Base-by-base conservation (phyloP, 2,888 invertebrate genomes). In the Ischnus inquisitorius region DNA sequence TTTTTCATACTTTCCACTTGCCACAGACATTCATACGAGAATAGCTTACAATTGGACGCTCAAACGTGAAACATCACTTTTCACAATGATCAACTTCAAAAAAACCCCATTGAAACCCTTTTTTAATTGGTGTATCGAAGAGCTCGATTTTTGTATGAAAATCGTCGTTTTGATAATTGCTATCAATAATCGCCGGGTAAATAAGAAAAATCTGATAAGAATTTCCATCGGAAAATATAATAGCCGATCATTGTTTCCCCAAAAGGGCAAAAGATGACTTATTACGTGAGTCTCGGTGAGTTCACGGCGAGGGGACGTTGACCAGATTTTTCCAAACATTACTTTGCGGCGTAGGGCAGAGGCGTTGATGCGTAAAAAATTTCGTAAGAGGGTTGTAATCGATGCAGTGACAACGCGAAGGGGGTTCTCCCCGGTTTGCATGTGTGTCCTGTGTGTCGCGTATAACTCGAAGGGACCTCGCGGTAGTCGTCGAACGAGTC, bases 361-460 rank as follows among this genome's bases (percentile, higher is more conserved):
- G 89, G 92, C 90, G 91, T 89, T 88, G 92, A 92, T 87, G 92
- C 91, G 92, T 92, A 83, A 84, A 83, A 90, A 91, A 90, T 87
- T 87, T 83, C 86, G 74, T 68, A 84, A 87, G 88, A 88, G 90
- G 90, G 87, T 86, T 82, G 88, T 87, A 84, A 85, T 86, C 83
- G 87, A 85, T 84, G 82, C 77, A 84, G 57, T 72, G 77, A 80
- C 72, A 80, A 39, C 72, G 65, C 34, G 69, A 19, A 71, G 57
- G 67, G 67, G 57, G 16, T 12, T 19, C 28, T 60, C 51, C 12
- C 2, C 22, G n/a, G 22, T 51, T 46, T 41, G 60, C 19, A 43
- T 39, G 16, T 68, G 34, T 54, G 34, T 62, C 48, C 14, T 28
- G 43, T 41, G 83, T 60, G 28, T 75, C 46, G 69, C 28, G 46